Conservation (phyloP, 2,797 vertebrate species). For the Allobates femoralis region DNA sequence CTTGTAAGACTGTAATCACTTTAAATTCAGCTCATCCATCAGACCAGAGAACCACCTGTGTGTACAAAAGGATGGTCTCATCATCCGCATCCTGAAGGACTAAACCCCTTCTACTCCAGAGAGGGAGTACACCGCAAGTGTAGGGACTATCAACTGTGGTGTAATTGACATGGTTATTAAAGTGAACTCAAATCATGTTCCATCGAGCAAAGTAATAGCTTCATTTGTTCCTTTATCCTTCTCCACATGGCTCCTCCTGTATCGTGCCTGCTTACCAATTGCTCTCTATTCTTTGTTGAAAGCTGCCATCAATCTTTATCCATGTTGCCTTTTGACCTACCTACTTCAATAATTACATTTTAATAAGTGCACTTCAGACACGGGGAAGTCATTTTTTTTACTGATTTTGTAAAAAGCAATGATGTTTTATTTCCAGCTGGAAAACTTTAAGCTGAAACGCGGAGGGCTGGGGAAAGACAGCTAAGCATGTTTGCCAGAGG, state of each 20-base stretch:
- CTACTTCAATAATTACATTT: constrained; percentile 56
- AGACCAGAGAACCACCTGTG: constrained; percentile 51
- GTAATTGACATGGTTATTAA: constrained; percentile 27
- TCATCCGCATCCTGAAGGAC: constrained; percentile 42
- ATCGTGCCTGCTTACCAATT: neutral
- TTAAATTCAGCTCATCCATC: constrained; percentile 69
- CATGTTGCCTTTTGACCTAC: constrained; percentile 48
- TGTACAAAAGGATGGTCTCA: constrained; percentile 50
- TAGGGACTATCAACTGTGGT: constrained; percentile 2
- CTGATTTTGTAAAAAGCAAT: constrained; percentile 36
- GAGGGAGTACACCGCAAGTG: neutral
- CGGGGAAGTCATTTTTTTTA: constrained; percentile 39
- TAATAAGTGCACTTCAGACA: constrained; percentile 47
- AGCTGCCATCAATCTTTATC: constrained; percentile 53
- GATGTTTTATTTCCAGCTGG: constrained; percentile 35
- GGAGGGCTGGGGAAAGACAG: constrained; percentile 31
- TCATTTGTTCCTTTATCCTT: constrained; percentile 52
- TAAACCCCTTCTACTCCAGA: constrained; percentile 54
- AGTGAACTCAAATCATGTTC: constrained; percentile 41
- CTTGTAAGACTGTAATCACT: constrained; percentile 70
- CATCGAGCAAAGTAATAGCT: constrained; percentile 53
- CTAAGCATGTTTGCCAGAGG: constrained; percentile 47
- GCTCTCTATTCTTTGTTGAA: constrained; percentile 32
- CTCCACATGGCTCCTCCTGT: constrained; percentile 43
- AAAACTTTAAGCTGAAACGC: constrained; percentile 5